Conservation (phyloP, 2,888 invertebrate genomes). For the Apodemia zela region DNA sequence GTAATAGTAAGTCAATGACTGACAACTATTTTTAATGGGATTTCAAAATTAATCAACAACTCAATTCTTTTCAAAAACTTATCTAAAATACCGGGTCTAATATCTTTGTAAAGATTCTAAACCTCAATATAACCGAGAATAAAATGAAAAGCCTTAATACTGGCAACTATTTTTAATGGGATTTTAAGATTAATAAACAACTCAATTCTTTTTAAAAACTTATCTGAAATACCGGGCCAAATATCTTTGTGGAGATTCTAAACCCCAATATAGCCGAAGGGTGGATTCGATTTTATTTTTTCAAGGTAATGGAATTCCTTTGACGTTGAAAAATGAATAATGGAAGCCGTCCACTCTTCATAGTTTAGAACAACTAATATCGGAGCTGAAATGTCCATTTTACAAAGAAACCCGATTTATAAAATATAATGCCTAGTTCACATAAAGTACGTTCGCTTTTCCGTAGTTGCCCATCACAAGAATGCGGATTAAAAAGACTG, state of each 20-base stretch:
- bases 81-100: too few relatives aligned
- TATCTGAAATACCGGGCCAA: constrained; percentile 18
- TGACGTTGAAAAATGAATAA: constrained; percentile 32
- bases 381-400: not conserved
- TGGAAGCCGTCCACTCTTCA: constrained; percentile 25
- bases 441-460: too few relatives aligned
- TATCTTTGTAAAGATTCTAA: too few relatives aligned
- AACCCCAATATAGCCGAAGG: constrained; percentile 23
- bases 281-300: constrained; percentile 26
- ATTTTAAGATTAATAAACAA: constrained; percentile 13
- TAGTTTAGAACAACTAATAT: constrained; percentile 22
- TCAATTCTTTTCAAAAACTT: too few relatives aligned
- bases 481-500: too few relatives aligned
- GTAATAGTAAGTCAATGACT: too few relatives aligned
- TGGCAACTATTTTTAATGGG: not conserved
- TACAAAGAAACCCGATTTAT: not conserved
- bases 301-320: constrained; percentile 30
- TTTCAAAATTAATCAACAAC: too few relatives aligned
- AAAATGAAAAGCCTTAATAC: not conserved
- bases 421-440: too few relatives aligned
- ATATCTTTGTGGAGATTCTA: constrained; percentile 20
- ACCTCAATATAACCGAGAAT: too few relatives aligned
- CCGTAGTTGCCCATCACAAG: too few relatives aligned
- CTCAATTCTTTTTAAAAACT: constrained; percentile 14
- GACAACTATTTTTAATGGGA: too few relatives aligned